These are phyloP conservation scores for Pocota personata DNA, from an alignment of 2,888 invertebrate genomes.

Conservation along the genomic window DNA sequence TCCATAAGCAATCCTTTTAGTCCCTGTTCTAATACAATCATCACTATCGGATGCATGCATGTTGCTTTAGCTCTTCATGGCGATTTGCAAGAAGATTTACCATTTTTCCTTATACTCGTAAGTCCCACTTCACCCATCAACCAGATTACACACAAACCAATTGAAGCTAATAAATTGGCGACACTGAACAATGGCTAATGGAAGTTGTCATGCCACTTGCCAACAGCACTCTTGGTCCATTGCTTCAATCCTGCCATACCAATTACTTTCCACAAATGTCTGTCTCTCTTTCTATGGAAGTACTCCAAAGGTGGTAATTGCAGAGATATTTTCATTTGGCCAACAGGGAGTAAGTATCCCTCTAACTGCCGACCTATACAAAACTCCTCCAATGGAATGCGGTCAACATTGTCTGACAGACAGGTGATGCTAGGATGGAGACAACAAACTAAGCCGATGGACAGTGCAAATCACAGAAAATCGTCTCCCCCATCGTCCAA, in stretches of 20 bases:
- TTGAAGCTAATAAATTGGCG: background rate
- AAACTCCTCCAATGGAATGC: conserved; percentile 16
- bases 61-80: background rate
- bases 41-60: no score
- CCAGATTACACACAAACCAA: background rate
- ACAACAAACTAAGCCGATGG: conserved; percentile 30
- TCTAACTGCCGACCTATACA: conserved; percentile 15
- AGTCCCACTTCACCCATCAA: background rate
- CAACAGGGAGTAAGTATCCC: background rate
- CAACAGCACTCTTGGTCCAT: background rate
- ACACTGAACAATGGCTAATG: conserved; percentile 1
- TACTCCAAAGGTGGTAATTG: conserved; percentile 24
- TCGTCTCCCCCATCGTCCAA: background rate
- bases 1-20: no score
- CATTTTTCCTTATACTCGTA: background rate
- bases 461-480: conserved; percentile 15
- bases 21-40: no score
- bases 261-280: background rate
- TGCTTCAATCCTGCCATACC: background rate
- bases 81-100: background rate
- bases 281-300: background rate
- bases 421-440: conserved; percentile 42
- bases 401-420: conserved; percentile 21
- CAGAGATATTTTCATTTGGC: conserved; percentile 38
- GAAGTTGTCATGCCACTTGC: background rate